These are phyloP conservation scores for Poecile atricapillus DNA, from an alignment of 2,113 vertebrate species.

Conservation along the genomic window DNA sequence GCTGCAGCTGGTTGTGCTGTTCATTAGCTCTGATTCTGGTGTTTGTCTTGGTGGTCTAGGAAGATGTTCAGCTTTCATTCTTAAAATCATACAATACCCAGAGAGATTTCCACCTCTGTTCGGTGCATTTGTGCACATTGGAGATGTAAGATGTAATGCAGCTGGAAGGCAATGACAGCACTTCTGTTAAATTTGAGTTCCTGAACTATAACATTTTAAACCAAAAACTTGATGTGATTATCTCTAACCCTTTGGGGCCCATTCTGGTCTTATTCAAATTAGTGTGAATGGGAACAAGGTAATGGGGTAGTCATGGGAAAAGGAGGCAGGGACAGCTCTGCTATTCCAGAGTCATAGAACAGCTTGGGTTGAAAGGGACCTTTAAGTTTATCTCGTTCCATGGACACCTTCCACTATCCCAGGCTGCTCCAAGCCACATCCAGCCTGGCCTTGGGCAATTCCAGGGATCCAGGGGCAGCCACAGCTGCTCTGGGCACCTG, in stretches of 20 bases:
- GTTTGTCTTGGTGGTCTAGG: background rate
- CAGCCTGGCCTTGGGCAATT: background rate
- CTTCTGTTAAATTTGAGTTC: background rate
- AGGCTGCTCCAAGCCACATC: fast-evolving
- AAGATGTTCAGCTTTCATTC: slow-evolving; percentile 18
- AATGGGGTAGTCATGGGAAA: background rate
- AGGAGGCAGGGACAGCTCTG: background rate
- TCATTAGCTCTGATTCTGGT: background rate
- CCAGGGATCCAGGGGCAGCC: background rate
- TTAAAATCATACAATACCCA: background rate
- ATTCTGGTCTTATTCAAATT: background rate
- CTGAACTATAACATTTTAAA: background rate
- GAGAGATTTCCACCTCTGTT: background rate
- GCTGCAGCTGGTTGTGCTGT: slow-evolving; percentile 1
- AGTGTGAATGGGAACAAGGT: background rate
- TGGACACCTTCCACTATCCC: background rate
- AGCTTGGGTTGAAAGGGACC: background rate
- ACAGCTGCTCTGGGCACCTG: no score
- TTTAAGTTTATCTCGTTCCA: background rate
- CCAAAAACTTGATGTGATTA: background rate
- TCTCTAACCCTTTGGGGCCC: background rate
- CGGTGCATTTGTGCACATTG: background rate
- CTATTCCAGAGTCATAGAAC: background rate
- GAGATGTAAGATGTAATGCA: background rate
- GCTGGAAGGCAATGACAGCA: background rate